Evolutionary conservation across 2,797 vertebrate genomes (phyloP), one percentile per base, ranked within the genome.

Genomic region (Leptatherina wallacei): DNA sequence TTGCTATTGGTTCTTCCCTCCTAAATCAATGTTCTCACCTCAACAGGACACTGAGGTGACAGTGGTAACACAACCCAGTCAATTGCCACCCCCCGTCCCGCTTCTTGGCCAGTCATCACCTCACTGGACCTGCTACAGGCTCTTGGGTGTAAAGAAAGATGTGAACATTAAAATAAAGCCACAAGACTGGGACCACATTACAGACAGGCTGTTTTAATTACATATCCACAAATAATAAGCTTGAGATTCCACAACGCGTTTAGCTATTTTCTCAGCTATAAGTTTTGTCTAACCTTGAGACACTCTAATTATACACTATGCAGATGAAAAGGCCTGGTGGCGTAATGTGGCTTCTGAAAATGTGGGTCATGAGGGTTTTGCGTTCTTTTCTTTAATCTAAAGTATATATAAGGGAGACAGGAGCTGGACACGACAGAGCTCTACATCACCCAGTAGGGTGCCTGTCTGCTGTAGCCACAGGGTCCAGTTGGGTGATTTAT

Each of bases 321-420:
- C 64, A 59, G 55, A 71, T 66, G 71, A 85, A 83, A 65, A 67
- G 70, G 47, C 84, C 81, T 77, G 44, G 84, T 60, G 72, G 84
- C 76, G 0, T 3, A 49, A 67, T 73, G 77, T 70, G 73, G 68
- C 78, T 77, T 77, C 60, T 68, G 56, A 85, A 42, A 87, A 91
- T 89, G 86, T 91, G 90, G 87, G 87, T 89, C 84, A 69, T 73
- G 72, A 81, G 73, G 81, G 81, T 86, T 89, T 87, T 87, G 85
- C 88, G 85, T 77, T 83, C 87, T 91, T 92, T 86, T 80, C 73
- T 84, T 84, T 84, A 87, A 92, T 93, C 85, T 88, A 85, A 94
- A 91, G 82, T 84, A 82, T 86, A 88, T 88, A 89, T 88, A 91
- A 91, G 88, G 69, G 83, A 83, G 87, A 90, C 70, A 68, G 73